Evolutionary conservation across 30 jellyfish, hydroid and myxozoan species (phyloP), one percentile per base, ranked within the genome.

Genomic region (Haliclystus octoradiatus): DNA sequence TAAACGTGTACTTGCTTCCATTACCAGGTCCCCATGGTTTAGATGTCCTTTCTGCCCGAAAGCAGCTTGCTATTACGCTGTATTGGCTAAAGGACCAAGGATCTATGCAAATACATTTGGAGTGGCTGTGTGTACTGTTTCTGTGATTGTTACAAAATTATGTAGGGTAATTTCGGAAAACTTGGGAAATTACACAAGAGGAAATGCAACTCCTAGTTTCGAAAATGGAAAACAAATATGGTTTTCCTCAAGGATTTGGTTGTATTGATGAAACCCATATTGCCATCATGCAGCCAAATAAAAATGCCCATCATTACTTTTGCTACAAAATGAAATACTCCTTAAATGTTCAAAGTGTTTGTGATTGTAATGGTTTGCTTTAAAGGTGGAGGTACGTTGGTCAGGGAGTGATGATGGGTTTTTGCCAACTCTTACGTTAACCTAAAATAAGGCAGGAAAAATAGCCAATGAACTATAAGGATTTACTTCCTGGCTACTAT

Each of bases 241-340:
- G 86, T 14, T 72, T 75, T 74, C 95, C 93, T 15, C 84, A 31
- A 69, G 95, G 62, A 25, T 67, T 83, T 29, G 93, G 95, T 3
- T 73, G 94, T 74, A 31, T 82, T 28, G 85, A 82, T 75, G 93
- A 92, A 28, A 82, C 94, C 19, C 94, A 75, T 62, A 77, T 83
- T 22, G 82, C 86, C 14, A 62, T 83, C 25, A 34, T 19, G 28
- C 93, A 72, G 64, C 95, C 95, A 9, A 32, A 25, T 25, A 93
- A 83, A 52, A 83, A 77, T 77, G 67, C 87, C 52, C 95, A 83
- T 32, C 85, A 82, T 50, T 82, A 46, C 34, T 74, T 82, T 65
- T 62, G 92, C 34, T 81, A 66, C 47, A 81, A 82, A 81, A 73
- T 73, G 92, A 73, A 73, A 50, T 74, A 73, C 40, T 33, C 85